These are phyloP conservation scores for Ectemnius cavifrons DNA, from an alignment of 2,888 invertebrate species.

Conservation along the genomic window DNA sequence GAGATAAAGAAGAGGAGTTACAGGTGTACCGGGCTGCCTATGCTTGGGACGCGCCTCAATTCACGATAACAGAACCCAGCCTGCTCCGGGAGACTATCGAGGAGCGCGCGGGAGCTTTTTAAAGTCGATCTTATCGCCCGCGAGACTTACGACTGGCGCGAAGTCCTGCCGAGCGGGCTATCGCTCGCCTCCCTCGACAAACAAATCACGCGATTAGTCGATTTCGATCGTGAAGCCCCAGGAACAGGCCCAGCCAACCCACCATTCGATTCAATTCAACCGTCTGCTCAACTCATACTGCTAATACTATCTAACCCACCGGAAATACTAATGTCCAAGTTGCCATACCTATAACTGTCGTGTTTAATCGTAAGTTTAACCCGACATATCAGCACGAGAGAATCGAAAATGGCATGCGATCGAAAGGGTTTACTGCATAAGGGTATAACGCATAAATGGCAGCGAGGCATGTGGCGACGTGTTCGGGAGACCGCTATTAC, in stretches of 20 bases:
- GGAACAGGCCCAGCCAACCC: not conserved
- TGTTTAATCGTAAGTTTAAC: no score
- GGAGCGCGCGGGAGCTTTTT: slow-evolving; percentile 64
- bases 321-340: not conserved
- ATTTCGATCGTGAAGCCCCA: slow-evolving; percentile 21
- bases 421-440: not conserved
- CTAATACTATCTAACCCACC: not conserved
- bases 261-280: not conserved
- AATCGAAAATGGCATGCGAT: no score
- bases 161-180: slow-evolving; percentile 24
- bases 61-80: slow-evolving; percentile 68
- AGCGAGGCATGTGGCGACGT: slow-evolving; percentile 3
- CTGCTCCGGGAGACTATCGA: slow-evolving; percentile 34
- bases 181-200: slow-evolving; percentile 35
- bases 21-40: slow-evolving; percentile 69
- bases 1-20: slow-evolving; percentile 65
- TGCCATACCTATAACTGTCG: no score
- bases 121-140: slow-evolving; percentile 68
- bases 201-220: slow-evolving; percentile 45
- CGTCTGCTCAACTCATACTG: not conserved
- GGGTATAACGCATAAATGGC: not conserved
- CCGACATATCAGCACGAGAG: no score
- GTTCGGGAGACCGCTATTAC: slow-evolving; percentile 5
- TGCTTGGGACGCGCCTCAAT: slow-evolving; percentile 65
- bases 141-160: slow-evolving; percentile 66